A percentile compares a stretch with the other conserved stretches of the same genome.
Evolutionary conservation across 2,888 invertebrate species (phyloP).

Genomic region (Pterostichus madidus): DNA sequence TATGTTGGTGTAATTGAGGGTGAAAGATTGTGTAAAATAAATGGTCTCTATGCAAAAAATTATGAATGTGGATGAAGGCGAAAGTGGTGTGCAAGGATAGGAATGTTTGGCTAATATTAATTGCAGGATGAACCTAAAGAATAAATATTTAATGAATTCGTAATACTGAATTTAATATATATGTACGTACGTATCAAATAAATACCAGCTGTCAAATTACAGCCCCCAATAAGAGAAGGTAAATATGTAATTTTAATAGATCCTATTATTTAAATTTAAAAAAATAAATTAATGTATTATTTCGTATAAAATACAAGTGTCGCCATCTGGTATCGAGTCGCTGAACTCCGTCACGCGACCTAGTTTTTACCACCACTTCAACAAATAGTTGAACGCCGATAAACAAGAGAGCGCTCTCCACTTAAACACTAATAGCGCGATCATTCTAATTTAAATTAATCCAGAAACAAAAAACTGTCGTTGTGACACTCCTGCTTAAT

Average conservation of each 20-base stretch:
- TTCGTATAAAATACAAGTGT: background rate
- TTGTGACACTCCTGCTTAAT: constrained; percentile 14
- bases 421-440: constrained; percentile 19
- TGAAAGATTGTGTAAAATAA: too few relatives aligned
- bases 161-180: background rate
- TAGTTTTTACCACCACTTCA: background rate
- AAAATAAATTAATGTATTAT: too few relatives aligned
- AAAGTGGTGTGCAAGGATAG: too few relatives aligned
- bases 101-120: too few relatives aligned
- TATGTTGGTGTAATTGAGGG: too few relatives aligned
- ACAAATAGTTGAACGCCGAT: constrained; percentile 21
- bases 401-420: constrained; percentile 29
- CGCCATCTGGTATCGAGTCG: constrained; percentile 5
- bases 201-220: background rate
- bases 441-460: constrained; percentile 47
- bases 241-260: background rate
- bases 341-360: constrained; percentile 7
- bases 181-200: too few relatives aligned
- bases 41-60: too few relatives aligned
- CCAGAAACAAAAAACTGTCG: constrained; percentile 36
- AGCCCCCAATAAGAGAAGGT: background rate
- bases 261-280: background rate
- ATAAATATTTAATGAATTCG: too few relatives aligned
- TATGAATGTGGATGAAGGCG: too few relatives aligned
- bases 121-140: too few relatives aligned